These are phyloP conservation scores for Capitulum mitella DNA, from an alignment of 2,888 invertebrate species.

Conservation along the genomic window DNA sequence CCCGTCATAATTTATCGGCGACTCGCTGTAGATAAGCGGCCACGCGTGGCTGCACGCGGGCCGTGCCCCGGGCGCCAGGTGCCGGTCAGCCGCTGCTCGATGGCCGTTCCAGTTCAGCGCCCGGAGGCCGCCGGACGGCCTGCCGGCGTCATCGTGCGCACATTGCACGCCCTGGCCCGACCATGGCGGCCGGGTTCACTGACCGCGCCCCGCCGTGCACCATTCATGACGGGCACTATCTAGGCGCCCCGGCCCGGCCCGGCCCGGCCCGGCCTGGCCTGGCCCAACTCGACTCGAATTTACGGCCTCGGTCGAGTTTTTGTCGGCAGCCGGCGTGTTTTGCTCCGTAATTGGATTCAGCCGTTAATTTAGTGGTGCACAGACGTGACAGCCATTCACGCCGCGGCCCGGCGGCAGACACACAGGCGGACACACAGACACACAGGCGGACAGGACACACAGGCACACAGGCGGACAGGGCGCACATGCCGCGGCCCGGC, in stretches of 20 bases:
- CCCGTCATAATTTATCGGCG: too few relatives aligned
- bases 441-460: too few relatives aligned
- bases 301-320: not conserved
- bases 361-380: slow-evolving; percentile 14
- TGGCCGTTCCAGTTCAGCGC: not conserved
- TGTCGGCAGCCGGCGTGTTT: not conserved
- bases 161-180: not conserved
- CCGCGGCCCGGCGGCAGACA: not conserved
- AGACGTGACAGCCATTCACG: not conserved
- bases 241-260: not conserved
- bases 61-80: too few relatives aligned
- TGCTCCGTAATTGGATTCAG: slow-evolving; percentile 12
- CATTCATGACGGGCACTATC: slow-evolving; percentile 9
- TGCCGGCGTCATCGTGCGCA: not conserved
- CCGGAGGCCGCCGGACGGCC: not conserved
- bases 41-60: too few relatives aligned
- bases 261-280: too few relatives aligned
- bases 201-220: not conserved
- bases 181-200: not conserved
- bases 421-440: too few relatives aligned
- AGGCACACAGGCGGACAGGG: too few relatives aligned
- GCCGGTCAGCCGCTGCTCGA: too few relatives aligned
- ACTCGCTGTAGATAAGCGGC: too few relatives aligned
- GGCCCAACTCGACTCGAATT: not conserved
- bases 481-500: too few relatives aligned